Evolutionary conservation across 1,140 invertebrate genomes (phyloP).

Genomic region (Scaptomyza montana): DNA sequence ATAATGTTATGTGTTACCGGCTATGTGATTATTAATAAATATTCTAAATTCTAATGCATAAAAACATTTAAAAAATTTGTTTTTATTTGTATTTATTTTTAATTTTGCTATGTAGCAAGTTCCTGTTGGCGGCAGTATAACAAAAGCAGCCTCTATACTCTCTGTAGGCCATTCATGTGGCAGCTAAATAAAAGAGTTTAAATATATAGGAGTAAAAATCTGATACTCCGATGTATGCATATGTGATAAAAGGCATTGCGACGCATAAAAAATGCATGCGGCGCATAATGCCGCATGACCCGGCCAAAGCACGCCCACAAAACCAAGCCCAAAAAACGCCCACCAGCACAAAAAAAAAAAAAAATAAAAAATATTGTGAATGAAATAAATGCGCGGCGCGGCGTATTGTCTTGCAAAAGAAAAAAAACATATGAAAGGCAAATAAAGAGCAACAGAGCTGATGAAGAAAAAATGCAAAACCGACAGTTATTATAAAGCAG

Average conservation of each 20-base stretch:
- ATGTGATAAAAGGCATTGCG: conserved; percentile 74
- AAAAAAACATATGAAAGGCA: conserved; percentile 23
- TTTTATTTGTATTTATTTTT: neutral
- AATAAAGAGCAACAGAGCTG: conserved; percentile 57
- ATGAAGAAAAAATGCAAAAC: conserved; percentile 77
- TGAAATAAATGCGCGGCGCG: conserved; percentile 68
- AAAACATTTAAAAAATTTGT: neutral
- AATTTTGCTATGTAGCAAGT: neutral
- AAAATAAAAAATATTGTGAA: conserved; percentile 28
- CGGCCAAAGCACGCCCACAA: conserved; percentile 60
- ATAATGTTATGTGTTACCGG: no score
- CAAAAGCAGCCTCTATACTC: conserved; percentile 36
- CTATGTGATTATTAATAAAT: no score
- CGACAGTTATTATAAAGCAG: conserved; percentile 78
- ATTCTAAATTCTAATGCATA: no score
- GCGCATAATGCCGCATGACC: conserved; percentile 76
- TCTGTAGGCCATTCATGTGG: conserved; percentile 68
- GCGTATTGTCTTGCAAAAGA: conserved; percentile 74
- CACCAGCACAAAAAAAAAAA: conserved; percentile 27
- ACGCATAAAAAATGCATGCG: conserved; percentile 75
- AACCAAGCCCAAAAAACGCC: conserved; percentile 13
- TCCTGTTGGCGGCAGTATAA: conserved; percentile 24
- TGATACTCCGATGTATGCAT: conserved; percentile 60
- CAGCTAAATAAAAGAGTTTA: conserved; percentile 28
- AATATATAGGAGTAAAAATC: conserved; percentile 16